Base-by-base conservation (phyloP, 2,888 invertebrate species). In the Synergus gifuensis region DNA sequence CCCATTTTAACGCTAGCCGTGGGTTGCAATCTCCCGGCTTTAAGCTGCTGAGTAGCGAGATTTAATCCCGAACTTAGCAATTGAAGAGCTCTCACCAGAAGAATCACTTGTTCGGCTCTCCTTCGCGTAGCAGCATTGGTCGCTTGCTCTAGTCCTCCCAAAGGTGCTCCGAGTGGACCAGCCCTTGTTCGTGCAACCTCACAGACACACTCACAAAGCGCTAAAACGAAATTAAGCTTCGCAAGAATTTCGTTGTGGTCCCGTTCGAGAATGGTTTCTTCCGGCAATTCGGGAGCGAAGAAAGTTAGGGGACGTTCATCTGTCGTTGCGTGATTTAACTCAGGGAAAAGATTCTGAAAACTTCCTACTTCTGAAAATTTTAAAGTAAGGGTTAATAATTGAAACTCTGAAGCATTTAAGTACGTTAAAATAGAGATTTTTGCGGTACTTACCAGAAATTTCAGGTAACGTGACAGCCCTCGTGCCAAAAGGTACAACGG, bases 171-270 rank as follows among this genome's bases (percentile, higher is more conserved):
- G 81, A 97, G 94, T 58, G 97, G 97, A 2, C 96, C 95, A 78
- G 96, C 95, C 87, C 96, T 94, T n/a, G 95, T 95, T 82, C 96
- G 95, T 16, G 97, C 97, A 80, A 97, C 94, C 93, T 98, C 98
- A 84, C 98, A 94, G 81, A 99, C 96, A 91, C 98, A 98, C 92
- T 98, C 98, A 85, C 98, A 98, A 84, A 99, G 94, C 83, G 98
- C 98, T 89, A 98, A 94, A 84, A 99, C 98, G 93, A 99, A 99
- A 93, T 98, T 98, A 86, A 99, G 94, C 93, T 99, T 99, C 28
- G 98, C 98, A 92, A 99, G 94, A 67, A 98, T 98, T 92, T 98
- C 98, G 93, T 98, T 98, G 93, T 99, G 98, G 93, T 98, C 98
- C 91, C 97, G 96, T 95, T 98, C 98, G 89, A 99, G 95, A 73